Base-by-base conservation (phyloP, 2,797 vertebrate species). In the Dipus sagitta region DNA sequence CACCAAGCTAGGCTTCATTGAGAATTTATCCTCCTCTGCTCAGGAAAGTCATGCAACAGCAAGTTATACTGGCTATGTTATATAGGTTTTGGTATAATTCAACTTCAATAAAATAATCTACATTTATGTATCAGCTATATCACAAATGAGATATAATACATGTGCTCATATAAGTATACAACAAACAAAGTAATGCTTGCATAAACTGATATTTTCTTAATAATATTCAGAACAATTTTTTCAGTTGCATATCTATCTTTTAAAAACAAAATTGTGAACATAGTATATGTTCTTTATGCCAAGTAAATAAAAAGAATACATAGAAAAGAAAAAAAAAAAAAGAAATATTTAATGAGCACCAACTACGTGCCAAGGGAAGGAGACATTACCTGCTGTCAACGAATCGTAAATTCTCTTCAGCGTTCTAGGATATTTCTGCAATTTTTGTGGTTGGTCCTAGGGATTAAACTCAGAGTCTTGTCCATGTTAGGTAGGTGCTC, bases 391-490 rank as follows among this genome's bases (percentile, higher is more conserved):
- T 87, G 3, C 38, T 81, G 0, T 92, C 72, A 75, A 85, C 5
- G 54, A 52, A 81, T 21, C 76, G 75, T 84, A 71, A 91, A 79
- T 92, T 95, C 26, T 94, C 74, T 93, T n/a, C 6, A 20, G 14
- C 17, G 15, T 58, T 86, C 13, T 64, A 83, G 32, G n/a, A 14
- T 78, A 0, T 89, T 12, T 87, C 58, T 65, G 26, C 47, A 26
- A 17, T 42, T 64, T 18, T n/a, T 79, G 26, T 38, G 34, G n/a
- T 32, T 60, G 5, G 11, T 64, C 3, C 34, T 38, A 11, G 3
- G 7, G 54, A 26, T 38, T 64, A 7, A 80, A 80, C 32, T n/a
- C 7, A 77, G 47, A 47, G 30, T 17, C 28, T 77, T 77, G 47
- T 54, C 14, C n/a, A 24, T 42, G 8, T 5, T 30, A 72, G 58